These are phyloP conservation scores for Peromyscus nudipes DNA, from an alignment of 2,797 vertebrate genomes.

Conservation along the genomic window DNA sequence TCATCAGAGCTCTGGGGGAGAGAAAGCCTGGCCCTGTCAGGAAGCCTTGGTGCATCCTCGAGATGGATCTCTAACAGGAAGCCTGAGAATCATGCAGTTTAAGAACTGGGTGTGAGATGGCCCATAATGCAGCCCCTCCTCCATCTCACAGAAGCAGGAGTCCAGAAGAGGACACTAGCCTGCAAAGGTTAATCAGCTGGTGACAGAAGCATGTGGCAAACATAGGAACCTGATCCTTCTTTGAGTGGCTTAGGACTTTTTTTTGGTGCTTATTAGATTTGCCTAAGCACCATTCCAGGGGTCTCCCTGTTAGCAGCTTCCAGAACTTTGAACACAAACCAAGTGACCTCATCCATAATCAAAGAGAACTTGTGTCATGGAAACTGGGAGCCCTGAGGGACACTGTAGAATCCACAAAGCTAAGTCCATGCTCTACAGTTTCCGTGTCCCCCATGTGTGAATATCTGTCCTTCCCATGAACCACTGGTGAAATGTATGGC, in stretches of 20 bases:
- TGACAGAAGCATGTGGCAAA: background rate
- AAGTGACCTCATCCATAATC: background rate
- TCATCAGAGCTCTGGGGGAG: background rate
- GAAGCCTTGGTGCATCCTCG: accelerated
- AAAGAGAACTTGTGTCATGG: background rate
- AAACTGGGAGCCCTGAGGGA: background rate
- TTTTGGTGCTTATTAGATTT: background rate
- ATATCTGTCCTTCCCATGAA: background rate
- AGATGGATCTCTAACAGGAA: no score
- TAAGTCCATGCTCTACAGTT: accelerated
- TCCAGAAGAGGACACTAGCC: no score
- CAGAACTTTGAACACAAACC: background rate
- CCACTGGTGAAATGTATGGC: background rate
- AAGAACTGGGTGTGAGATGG: no score
- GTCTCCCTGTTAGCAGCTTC: no score
- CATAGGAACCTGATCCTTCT: background rate
- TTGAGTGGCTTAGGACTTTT: background rate
- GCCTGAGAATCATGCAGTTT: background rate
- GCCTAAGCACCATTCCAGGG: background rate
- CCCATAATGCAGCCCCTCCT: no score
- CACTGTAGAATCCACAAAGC: background rate
- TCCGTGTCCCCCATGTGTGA: accelerated
- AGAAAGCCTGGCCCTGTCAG: background rate
- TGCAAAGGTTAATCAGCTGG: background rate
- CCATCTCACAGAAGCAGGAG: background rate